Base-by-base conservation (phyloP, 2,888 invertebrate genomes). In the Hypomecis atomaria region DNA sequence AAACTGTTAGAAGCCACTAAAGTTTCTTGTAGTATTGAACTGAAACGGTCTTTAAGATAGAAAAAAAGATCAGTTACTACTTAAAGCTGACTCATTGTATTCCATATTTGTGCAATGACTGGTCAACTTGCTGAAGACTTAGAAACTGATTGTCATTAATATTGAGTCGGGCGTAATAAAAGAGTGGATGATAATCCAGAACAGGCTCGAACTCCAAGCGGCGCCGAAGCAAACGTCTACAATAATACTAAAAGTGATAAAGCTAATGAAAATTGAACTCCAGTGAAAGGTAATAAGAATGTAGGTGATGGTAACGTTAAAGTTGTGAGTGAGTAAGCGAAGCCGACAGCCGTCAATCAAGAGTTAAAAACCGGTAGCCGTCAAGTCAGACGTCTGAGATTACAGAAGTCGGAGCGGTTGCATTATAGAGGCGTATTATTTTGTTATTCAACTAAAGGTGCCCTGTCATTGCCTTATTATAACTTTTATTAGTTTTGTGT, bases 281-380 rank as follows among this genome's bases (percentile, higher is more conserved):
- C 73, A 76, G 11, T 9, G 0, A 0, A 53, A 60, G 5, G 74
- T 1, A 52, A 65, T 74, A 81, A 68, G 64, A 73, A 40, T 65
- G 58, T 56, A 3, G 44, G 36, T 52, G 62, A 34, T 37, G 42
- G 75, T 65, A 78, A 60, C 66, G 38, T 61, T 77, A 78, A 77
- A 47, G 66, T 83, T 71, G 85, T 72, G 62, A 67, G 77, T 70
- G 75, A 72, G 84, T 88, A 88, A 89, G 85, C 88, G 86, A 83
- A 89, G 90, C 90, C 90, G 92, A 90, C 92, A 92, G 90, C 88
- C 91, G 92, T 92, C 92, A 91, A 92, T 92, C 92, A 89, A 84
- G 83, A 88, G 88, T 85, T 91, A 89, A 92, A 91, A 92, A 92
- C 92, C 92, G 92, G 92, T 92, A 92, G 92, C 91, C 78, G 86